Conservation (phyloP, 2,797 vertebrate species). For the Sylvia borin region DNA sequence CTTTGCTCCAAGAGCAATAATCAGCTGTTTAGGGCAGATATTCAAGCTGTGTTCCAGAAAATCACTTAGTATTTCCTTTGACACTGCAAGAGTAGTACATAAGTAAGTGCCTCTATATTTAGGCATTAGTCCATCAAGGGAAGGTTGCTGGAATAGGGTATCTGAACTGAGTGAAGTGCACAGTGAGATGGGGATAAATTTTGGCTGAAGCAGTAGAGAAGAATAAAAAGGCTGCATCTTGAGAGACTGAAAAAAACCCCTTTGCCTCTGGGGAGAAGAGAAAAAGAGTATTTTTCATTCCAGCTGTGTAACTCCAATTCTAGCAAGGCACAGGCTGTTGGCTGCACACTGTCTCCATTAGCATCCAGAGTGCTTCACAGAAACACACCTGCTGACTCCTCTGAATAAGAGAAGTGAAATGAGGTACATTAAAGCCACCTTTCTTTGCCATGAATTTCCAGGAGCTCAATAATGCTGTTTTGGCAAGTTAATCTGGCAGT, state of each 20-base stretch:
- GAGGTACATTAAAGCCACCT: not conserved
- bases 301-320: not conserved
- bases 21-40: not conserved
- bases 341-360: not conserved
- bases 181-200: not conserved
- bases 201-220: not conserved
- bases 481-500: conserved; percentile 33
- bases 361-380: not conserved
- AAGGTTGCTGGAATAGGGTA: not conserved
- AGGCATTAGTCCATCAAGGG: not conserved
- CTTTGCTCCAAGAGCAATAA: not conserved
- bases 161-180: not conserved
- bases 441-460: conserved; percentile 7
- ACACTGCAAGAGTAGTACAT: not conserved
- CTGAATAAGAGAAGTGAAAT: conserved; percentile 8
- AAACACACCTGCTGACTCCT: conserved; percentile 37
- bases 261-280: not conserved
- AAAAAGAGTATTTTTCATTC: not conserved
- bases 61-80: not conserved
- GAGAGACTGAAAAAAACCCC: not conserved
- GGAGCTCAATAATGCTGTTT: conserved; percentile 18
- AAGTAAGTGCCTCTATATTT: not conserved
- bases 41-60: conserved; percentile 8
- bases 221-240: not conserved
- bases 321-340: not conserved